Percentiles rank a stretch among this genome's conserved stretches.
Evolutionary conservation across 2,888 invertebrate species (phyloP).

Genomic region (Trichogramma dendrolimi): DNA sequence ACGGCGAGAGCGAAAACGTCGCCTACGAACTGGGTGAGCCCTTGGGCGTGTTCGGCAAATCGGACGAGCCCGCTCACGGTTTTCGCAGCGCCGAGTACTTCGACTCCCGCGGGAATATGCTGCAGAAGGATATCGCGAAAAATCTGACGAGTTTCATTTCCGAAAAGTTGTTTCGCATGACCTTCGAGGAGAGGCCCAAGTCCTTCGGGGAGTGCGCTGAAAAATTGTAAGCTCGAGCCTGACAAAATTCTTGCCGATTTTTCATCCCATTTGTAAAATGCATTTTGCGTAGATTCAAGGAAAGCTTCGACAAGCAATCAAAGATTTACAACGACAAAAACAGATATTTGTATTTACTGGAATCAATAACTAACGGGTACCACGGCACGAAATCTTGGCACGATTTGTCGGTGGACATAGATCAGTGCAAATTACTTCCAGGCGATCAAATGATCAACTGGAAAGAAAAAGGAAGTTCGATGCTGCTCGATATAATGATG

Average conservation of each 20-base stretch:
- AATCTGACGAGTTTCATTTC: slow-evolving; percentile 4
- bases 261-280: not conserved
- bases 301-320: slow-evolving; percentile 29
- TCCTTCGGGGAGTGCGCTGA: slow-evolving; percentile 3
- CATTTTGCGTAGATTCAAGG: slow-evolving; percentile 24
- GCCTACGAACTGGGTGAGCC: slow-evolving; percentile 39
- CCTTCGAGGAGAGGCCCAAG: not conserved
- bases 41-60: slow-evolving; percentile 34
- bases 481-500: slow-evolving; percentile 41
- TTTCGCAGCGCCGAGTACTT: not conserved
- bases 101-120: not conserved
- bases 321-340: slow-evolving; percentile 22
- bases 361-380: slow-evolving; percentile 18
- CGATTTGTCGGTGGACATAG: slow-evolving; percentile 10
- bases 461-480: slow-evolving; percentile 12
- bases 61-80: slow-evolving; percentile 6
- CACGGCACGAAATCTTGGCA: slow-evolving; percentile 26
- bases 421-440: not conserved
- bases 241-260: not conserved
- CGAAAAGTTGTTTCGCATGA: not conserved
- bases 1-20: slow-evolving; percentile 38
- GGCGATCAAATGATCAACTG: slow-evolving; percentile 14
- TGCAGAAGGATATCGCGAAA: not conserved
- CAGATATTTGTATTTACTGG: slow-evolving; percentile 25
- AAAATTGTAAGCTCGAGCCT: slow-evolving; percentile 9